These are phyloP conservation scores for Calephelis nemesis DNA, from an alignment of 1,140 invertebrate species.

Conservation along the genomic window DNA sequence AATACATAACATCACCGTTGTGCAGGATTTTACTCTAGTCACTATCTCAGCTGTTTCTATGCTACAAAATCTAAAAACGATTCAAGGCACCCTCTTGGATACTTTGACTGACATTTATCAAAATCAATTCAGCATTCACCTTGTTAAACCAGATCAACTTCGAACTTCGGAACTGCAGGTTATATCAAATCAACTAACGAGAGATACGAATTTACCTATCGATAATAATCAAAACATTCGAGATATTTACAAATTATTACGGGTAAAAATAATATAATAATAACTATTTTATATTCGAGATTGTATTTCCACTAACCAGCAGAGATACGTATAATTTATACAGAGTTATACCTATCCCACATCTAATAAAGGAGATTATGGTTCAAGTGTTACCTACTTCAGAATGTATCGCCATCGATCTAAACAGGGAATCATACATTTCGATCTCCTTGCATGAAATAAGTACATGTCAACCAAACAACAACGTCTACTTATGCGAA, in stretches of 20 bases:
- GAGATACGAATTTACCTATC: conserved; percentile 11
- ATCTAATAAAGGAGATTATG: conserved; percentile 15
- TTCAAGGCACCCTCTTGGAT: conserved; percentile 25
- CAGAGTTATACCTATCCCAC: conserved; percentile 19
- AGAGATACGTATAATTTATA: conserved; percentile 24
- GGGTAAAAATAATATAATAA: conserved; percentile 23
- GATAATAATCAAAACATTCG: conserved; percentile 18
- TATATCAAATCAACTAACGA: conserved; percentile 16
- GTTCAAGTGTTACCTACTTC: conserved; percentile 20
- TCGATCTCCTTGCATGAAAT: conserved; percentile 10
- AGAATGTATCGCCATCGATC: conserved; percentile 19
- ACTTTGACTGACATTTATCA: conserved; percentile 29
- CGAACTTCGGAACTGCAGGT: conserved; percentile 20
- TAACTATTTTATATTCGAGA: conserved; percentile 27
- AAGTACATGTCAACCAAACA: conserved; percentile 10
- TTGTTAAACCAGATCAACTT: conserved; percentile 27
- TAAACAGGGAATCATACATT: conserved; percentile 20
- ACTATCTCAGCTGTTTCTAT: conserved; percentile 20
- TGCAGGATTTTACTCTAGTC: conserved; percentile 28
- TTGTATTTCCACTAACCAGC: conserved; percentile 25
- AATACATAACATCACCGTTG: conserved; percentile 4
- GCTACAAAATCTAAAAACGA: conserved; percentile 19
- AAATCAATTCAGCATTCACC: conserved; percentile 26
- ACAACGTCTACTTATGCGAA: conserved; percentile 10
- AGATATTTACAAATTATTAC: conserved; percentile 21